Conservation (phyloP, 2,888 invertebrate species). For the Xylota segnis region DNA sequence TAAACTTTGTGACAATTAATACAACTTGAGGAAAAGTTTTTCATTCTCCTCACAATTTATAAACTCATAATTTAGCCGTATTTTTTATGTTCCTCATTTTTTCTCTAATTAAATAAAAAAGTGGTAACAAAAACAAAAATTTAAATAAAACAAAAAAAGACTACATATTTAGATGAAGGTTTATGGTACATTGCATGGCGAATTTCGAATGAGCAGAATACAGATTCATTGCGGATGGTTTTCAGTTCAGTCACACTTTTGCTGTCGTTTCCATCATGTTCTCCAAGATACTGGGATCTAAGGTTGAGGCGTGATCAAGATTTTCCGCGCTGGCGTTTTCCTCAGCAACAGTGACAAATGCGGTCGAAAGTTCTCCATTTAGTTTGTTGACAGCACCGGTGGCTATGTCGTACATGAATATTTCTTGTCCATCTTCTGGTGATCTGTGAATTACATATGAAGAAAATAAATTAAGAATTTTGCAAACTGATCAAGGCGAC, state of each 20-base stretch:
- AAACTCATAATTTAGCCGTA: constrained; percentile 45
- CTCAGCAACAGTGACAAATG: constrained; percentile 94
- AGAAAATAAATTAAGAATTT: not conserved
- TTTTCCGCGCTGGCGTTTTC: constrained; percentile 90
- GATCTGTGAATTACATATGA: constrained; percentile 79
- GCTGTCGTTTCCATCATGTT: constrained; percentile 81
- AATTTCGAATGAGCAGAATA: constrained; percentile 68
- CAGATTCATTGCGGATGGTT: constrained; percentile 28
- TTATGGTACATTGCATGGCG: constrained; percentile 78
- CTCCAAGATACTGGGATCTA: constrained; percentile 82
- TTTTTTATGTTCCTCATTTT: constrained; percentile 15
- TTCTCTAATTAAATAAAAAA: constrained; percentile 72
- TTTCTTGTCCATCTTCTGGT: constrained; percentile 87
- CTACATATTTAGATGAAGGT: constrained; percentile 51
- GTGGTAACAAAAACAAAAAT: constrained; percentile 60
- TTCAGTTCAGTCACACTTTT: constrained; percentile 60
- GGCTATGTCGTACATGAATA: constrained; percentile 93
- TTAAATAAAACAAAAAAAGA: constrained; percentile 75
- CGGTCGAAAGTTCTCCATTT: constrained; percentile 92
- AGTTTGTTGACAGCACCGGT: constrained; percentile 91
- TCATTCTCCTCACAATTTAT: constrained; percentile 30
- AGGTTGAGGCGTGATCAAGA: constrained; percentile 86
- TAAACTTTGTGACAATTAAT: constrained; percentile 50
- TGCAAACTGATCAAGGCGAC: no score
- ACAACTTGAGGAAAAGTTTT: constrained; percentile 14